Evolutionary conservation across 2,888 invertebrate species (phyloP).

Genomic region (Amphimallon solstitiale): DNA sequence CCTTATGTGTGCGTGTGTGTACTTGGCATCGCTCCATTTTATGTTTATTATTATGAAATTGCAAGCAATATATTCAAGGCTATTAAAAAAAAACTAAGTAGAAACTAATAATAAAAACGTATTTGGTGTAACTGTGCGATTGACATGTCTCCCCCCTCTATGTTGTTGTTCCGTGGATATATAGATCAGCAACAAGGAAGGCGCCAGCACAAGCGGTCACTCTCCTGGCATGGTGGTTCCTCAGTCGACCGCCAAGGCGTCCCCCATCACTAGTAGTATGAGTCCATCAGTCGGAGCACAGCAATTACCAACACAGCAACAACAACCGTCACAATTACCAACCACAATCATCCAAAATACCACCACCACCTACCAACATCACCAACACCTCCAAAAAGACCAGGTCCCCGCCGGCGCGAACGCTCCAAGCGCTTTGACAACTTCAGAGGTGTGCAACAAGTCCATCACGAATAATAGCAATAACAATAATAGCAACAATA

Average conservation of each 20-base stretch:
- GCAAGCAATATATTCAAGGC: too few species aligned
- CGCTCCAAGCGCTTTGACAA: neutral
- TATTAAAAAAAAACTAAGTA: too few species aligned
- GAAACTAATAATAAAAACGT: too few species aligned
- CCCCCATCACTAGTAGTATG: conserved; percentile 49
- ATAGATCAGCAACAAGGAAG: conserved; percentile 26
- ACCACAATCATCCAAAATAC: conserved; percentile 43
- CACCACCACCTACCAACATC: conserved; percentile 39
- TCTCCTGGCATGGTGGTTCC: conserved; percentile 7
- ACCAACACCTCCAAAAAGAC: conserved; percentile 45
- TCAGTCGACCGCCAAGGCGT: conserved; percentile 1
- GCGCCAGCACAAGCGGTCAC: conserved; percentile 4
- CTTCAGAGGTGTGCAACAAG: conserved; percentile 20
- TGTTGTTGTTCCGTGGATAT: conserved; percentile 18
- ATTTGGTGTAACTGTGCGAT: conserved; percentile 37
- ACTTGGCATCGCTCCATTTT: too few species aligned
- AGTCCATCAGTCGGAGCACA: conserved; percentile 62
- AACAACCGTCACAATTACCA: conserved; percentile 43
- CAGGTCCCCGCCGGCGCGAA: neutral
- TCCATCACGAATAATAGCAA: conserved; percentile 44
- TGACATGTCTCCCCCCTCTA: conserved; percentile 35
- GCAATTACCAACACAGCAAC: conserved; percentile 48
- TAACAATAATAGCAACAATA: conserved; percentile 51
- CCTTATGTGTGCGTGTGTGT: conserved; percentile 31
- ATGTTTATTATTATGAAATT: too few species aligned